Evolutionary conservation across 2,797 vertebrate genomes (phyloP).

Genomic region (Scolopax rusticola): DNA sequence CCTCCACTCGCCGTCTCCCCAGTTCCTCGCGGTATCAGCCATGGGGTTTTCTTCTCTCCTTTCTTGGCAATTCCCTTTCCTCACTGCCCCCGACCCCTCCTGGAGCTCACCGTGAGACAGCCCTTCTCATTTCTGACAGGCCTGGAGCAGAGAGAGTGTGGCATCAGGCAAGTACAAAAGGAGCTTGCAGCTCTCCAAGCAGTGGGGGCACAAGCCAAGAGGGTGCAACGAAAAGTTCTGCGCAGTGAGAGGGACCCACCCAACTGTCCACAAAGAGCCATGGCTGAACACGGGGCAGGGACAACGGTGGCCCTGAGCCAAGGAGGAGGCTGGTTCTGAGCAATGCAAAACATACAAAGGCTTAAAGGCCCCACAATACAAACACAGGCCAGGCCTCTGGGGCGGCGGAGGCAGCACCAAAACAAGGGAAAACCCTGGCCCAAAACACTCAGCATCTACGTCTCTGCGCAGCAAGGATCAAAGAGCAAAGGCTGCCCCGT

Average conservation of each 20-base stretch:
- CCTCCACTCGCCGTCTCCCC: background rate
- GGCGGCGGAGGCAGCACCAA: background rate
- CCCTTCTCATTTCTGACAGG: background rate
- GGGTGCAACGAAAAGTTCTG: background rate
- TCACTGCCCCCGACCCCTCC: background rate
- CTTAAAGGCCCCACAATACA: background rate
- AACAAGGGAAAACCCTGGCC: background rate
- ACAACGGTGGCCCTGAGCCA: background rate
- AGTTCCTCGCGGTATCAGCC: background rate
- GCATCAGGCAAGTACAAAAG: background rate
- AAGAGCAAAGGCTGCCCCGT: background rate
- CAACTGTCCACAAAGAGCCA: background rate
- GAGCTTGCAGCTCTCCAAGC: background rate
- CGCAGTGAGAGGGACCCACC: fast-evolving
- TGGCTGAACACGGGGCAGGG: fast-evolving
- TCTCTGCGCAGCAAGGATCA: background rate
- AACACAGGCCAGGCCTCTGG: background rate
- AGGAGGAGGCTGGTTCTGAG: background rate
- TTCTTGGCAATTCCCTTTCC: background rate
- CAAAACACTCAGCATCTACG: background rate
- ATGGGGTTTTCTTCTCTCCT: fast-evolving
- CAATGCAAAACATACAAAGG: background rate
- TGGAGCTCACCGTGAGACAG: background rate
- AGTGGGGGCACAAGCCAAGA: background rate
- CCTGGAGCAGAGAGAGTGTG: background rate